Evolutionary conservation across 35 echinoderm and acorn worm genomes (phyloP).

Genomic region (Amphiura filiformis): DNA sequence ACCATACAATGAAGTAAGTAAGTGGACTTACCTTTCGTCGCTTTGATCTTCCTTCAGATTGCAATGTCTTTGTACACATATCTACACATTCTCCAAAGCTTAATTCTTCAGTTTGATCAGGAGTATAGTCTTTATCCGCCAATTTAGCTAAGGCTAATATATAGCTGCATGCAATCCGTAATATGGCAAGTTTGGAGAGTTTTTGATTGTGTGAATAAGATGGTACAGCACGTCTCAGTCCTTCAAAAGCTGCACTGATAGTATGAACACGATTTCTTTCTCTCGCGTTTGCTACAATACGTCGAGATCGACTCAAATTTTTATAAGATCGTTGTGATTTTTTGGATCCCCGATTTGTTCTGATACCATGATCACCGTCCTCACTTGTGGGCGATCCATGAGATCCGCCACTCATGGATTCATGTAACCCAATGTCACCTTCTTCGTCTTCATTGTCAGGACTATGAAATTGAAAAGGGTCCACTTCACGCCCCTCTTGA

Average conservation of each 20-base stretch:
- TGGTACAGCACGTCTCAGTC: constrained; percentile 92
- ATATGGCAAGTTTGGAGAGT: constrained; percentile 92
- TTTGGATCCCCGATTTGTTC: not conserved
- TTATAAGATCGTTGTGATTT: constrained; percentile 60
- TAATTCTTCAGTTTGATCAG: constrained; percentile 57
- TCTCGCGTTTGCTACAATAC: constrained; percentile 91
- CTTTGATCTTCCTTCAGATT: constrained; percentile 91
- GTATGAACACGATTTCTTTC: constrained; percentile 96
- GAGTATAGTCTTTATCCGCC: constrained; percentile 84
- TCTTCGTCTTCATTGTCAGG: constrained; percentile 13
- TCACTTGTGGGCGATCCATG: not conserved
- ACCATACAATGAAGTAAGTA: too few species aligned
- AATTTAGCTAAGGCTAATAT: constrained; percentile 87
- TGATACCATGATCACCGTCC: not conserved
- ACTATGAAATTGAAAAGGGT: not conserved
- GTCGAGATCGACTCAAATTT: constrained; percentile 76
- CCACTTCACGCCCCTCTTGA: not conserved
- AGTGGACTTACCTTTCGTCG: constrained; percentile 78
- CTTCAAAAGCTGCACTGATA: constrained; percentile 97
- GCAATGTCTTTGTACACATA: constrained; percentile 84
- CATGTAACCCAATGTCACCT: not conserved
- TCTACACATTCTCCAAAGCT: constrained; percentile 92
- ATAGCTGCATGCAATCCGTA: constrained; percentile 97
- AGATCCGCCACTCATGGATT: not conserved
- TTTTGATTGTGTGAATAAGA: constrained; percentile 99